phyloP scores from a whole-genome alignment of 1,140 invertebrate genomes.

The Campoletis sonorensis region DNA sequence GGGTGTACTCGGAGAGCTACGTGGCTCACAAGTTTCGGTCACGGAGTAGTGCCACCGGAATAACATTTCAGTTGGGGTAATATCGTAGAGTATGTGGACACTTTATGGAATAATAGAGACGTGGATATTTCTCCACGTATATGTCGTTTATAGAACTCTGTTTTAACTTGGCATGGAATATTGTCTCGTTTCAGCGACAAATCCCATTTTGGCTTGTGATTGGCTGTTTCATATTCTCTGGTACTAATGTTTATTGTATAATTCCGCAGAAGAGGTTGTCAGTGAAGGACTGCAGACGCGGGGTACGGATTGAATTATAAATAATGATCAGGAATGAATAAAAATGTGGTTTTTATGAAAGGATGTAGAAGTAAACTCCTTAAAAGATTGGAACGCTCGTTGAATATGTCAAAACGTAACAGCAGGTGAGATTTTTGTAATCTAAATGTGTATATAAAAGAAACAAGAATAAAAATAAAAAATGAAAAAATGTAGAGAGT shows the following conservation, averaged over 20 bases:
- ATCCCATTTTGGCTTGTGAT: slow-evolving; percentile 41
- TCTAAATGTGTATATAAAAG: too few species aligned
- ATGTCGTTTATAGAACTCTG: not conserved
- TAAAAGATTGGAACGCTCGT: too few species aligned
- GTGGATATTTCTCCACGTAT: not conserved
- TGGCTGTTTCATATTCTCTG: not conserved
- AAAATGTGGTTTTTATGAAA: too few species aligned
- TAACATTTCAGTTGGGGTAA: not conserved
- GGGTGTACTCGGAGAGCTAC: not conserved
- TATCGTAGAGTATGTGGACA: not conserved
- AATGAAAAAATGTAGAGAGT: too few species aligned
- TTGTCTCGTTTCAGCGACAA: slow-evolving; percentile 18
- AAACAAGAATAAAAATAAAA: too few species aligned
- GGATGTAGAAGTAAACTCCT: too few species aligned
- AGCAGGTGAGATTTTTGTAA: too few species aligned
- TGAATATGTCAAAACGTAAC: too few species aligned
- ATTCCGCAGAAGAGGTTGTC: not conserved
- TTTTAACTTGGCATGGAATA: not conserved
- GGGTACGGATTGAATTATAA: too few species aligned
- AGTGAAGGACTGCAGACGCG: too few species aligned
- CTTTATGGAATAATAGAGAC: not conserved
- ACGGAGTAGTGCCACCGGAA: not conserved
- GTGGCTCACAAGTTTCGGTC: not conserved
- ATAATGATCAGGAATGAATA: too few species aligned
- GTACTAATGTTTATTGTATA: not conserved